A percentile compares a stretch with the other conserved stretches of the same genome.
Conservation (phyloP, 37 sponge, comb jelly and placozoan species). For the Halichondria panicea region DNA sequence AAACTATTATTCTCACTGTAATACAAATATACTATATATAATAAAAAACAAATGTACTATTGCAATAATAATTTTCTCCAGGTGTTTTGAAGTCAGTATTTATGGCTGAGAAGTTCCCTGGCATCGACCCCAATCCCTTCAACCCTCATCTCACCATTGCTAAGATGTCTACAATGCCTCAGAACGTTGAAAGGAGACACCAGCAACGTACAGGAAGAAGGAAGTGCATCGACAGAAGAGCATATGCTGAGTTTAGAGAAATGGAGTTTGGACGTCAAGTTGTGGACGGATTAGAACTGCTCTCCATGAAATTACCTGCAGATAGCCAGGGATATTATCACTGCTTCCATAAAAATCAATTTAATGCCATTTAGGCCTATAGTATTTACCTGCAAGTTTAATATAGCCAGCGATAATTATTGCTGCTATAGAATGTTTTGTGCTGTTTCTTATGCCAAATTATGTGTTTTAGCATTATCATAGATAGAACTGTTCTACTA, state of each 20-base stretch:
- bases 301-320: conserved; percentile 33
- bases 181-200: too few relatives aligned
- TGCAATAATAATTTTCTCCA: too few relatives aligned
- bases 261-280: conserved; percentile 1
- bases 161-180: conserved; percentile 28
- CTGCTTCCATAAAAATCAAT: neutral
- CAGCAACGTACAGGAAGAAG: conserved; percentile 1
- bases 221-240: neutral
- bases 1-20: too few relatives aligned
- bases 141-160: conserved; percentile 62
- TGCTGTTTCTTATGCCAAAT: too few relatives aligned
- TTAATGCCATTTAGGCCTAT: too few relatives aligned
- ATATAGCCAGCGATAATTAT: too few relatives aligned
- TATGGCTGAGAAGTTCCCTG: conserved; percentile 1
- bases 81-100: conserved; percentile 32
- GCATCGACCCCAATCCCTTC: conserved; percentile 22
- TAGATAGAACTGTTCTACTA: too few relatives aligned
- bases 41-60: too few relatives aligned
- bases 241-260: conserved; percentile 12
- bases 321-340: conserved; percentile 34
- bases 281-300: conserved; percentile 23
- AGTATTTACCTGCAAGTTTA: too few relatives aligned
- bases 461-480: too few relatives aligned
- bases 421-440: too few relatives aligned
- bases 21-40: too few relatives aligned